Conservation (phyloP, 2,797 vertebrate genomes). For the Momotus momota region DNA sequence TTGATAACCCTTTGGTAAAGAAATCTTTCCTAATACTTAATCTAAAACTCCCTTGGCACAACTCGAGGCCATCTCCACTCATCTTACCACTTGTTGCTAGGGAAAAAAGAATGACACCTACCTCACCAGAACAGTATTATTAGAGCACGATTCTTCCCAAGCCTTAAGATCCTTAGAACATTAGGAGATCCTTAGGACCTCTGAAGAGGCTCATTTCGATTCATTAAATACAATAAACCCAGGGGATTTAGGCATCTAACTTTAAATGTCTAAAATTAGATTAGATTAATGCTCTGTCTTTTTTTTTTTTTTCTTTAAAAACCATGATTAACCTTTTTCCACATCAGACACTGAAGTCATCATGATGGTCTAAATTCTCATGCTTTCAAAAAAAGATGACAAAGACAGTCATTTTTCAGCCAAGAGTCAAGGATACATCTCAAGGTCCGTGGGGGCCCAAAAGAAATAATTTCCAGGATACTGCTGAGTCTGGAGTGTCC, state of each 20-base stretch:
- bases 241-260: background rate
- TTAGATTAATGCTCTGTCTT: background rate
- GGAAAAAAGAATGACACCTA: background rate
- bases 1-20: background rate
- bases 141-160: background rate
- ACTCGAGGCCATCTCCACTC: background rate
- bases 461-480: no score
- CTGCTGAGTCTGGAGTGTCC: no score
- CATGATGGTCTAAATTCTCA: background rate
- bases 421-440: background rate
- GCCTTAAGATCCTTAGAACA: no score
- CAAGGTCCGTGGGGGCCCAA: no score
- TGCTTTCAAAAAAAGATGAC: background rate
- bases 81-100: background rate
- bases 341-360: background rate
- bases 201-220: background rate
- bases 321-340: background rate
- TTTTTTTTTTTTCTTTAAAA: background rate
- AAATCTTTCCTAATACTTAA: background rate
- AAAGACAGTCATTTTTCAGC: background rate
- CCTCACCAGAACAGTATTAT: background rate
- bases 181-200: background rate
- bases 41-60: background rate
- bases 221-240: background rate
- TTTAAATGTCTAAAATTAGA: background rate